phyloP scores from a whole-genome alignment of 2,797 vertebrate species.

The Hapalemur alaotrensis region DNA sequence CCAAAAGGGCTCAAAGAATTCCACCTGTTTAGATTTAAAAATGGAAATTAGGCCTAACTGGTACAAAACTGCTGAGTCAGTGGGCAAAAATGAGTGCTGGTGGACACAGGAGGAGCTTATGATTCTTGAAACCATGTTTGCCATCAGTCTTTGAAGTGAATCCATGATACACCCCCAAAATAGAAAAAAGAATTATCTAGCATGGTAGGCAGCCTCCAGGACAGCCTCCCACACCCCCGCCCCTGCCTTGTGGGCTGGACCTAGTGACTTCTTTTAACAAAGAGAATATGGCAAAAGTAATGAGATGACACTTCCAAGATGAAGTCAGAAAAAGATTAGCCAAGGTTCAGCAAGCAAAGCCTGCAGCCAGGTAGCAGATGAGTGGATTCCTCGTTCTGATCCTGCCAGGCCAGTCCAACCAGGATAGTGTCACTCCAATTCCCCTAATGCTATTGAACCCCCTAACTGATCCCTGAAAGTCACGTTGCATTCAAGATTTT shows the following conservation, averaged over 20 bases:
- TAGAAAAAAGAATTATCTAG: neutral
- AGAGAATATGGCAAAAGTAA: neutral
- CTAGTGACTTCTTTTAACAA: neutral
- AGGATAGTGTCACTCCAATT: neutral
- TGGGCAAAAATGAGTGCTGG: neutral
- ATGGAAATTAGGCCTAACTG: neutral
- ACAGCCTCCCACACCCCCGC: accelerated
- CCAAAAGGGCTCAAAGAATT: conserved; percentile 99
- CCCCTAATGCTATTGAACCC: neutral
- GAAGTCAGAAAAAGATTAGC: neutral
- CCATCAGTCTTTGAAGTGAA: neutral
- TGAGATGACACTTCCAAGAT: neutral
- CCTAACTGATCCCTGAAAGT: neutral
- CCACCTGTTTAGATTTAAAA: conserved; percentile 85
- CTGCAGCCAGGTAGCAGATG: neutral
- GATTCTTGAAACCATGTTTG: neutral
- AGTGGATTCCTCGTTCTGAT: neutral
- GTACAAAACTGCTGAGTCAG: neutral
- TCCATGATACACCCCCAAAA: neutral
- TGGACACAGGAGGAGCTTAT: too few species aligned
- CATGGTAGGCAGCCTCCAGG: neutral
- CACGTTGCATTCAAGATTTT: neutral
- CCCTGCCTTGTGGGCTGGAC: neutral
- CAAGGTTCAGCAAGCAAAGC: too few species aligned
- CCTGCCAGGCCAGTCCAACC: neutral